A percentile compares a stretch with the other conserved stretches of the same genome.
Evolutionary conservation across 2,113 vertebrate species (phyloP).

Genomic region (Hiodon alosoides): DNA sequence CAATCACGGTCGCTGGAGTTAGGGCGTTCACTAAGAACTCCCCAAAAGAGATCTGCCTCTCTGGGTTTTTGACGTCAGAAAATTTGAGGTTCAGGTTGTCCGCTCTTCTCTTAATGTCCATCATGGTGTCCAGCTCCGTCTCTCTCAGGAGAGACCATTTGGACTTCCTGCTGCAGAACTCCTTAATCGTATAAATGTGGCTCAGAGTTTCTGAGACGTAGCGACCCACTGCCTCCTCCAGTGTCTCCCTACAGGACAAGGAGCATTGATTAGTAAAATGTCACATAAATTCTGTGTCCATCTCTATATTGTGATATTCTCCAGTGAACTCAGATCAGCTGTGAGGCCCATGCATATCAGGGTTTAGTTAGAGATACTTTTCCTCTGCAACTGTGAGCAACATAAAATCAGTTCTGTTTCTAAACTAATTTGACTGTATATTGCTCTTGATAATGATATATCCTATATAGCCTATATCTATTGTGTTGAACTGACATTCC

Average conservation of each 20-base stretch:
- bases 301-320: no score
- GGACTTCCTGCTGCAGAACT: slow-evolving; percentile 24
- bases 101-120: slow-evolving; percentile 30
- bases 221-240: background rate
- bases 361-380: no score
- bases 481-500: no score
- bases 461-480: no score
- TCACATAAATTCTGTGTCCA: no score
- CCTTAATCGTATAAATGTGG: slow-evolving; percentile 6
- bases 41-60: slow-evolving; percentile 26
- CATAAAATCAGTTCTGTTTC: no score
- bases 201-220: slow-evolving; percentile 5
- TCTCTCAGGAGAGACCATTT: slow-evolving; percentile 36
- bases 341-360: no score
- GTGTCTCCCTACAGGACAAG: background rate
- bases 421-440: no score
- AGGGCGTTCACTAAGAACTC: slow-evolving; percentile 40
- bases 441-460: no score
- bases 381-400: no score
- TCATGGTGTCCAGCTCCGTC: slow-evolving; percentile 36
- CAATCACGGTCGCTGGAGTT: slow-evolving; percentile 10
- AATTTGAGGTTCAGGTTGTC: slow-evolving; percentile 27
- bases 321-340: no score
- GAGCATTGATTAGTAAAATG: no score
- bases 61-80: slow-evolving; percentile 17